Evolutionary conservation across 2,113 vertebrate genomes (phyloP).

Genomic region (Columba livia): DNA sequence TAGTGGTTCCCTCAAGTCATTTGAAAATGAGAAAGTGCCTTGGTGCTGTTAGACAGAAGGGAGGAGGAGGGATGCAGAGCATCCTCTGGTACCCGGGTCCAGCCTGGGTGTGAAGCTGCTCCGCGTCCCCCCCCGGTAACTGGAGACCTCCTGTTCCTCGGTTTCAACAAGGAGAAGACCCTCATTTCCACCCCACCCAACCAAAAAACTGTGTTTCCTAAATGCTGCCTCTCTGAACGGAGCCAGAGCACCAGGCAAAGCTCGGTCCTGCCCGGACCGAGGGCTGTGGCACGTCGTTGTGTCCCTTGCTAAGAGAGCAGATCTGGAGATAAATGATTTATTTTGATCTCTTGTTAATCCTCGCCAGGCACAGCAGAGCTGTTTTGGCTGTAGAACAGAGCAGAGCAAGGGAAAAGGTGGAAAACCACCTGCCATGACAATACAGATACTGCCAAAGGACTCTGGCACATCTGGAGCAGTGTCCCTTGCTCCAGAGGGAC

Average conservation of each 20-base stretch:
- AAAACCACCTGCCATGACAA: not conserved
- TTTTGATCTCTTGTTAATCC: not conserved
- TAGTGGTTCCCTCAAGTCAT: not conserved
- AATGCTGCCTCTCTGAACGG: not conserved
- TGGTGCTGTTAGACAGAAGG: not conserved
- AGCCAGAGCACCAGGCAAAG: not conserved
- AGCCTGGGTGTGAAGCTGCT: not conserved
- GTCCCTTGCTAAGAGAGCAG: no score
- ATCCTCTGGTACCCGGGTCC: fast-evolving
- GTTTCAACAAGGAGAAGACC: not conserved
- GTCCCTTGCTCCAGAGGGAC: not conserved
- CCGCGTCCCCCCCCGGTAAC: not conserved
- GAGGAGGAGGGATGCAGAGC: not conserved
- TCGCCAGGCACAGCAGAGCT: not conserved
- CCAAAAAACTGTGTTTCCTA: fast-evolving
- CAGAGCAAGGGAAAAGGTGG: not conserved
- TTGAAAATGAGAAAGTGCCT: not conserved
- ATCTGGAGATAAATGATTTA: not conserved
- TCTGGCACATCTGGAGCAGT: fast-evolving
- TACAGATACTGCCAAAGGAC: fast-evolving
- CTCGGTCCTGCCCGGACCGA: not conserved
- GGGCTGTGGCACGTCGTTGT: not conserved
- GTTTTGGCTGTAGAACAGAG: not conserved
- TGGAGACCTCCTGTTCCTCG: not conserved
- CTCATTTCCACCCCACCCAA: not conserved